Conservation (phyloP, 2,113 vertebrate genomes). For the Sprattus sprattus region DNA sequence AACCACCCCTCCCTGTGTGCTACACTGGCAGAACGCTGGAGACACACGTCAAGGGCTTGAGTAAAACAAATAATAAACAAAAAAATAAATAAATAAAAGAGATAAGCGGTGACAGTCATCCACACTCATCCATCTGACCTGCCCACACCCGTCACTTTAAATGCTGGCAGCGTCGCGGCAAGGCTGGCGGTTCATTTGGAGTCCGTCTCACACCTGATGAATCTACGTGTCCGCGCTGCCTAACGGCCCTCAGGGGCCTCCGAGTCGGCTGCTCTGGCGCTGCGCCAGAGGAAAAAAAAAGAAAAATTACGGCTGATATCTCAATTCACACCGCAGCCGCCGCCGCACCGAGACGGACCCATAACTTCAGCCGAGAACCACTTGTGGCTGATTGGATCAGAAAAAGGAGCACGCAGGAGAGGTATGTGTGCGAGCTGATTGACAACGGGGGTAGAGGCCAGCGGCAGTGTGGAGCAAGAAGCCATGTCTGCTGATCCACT, state of each 20-base stretch:
- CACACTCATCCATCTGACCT: not conserved
- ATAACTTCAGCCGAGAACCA: not conserved
- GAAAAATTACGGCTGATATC: not conserved
- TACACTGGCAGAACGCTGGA: not conserved
- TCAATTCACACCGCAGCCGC: not conserved
- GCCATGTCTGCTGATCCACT: not conserved
- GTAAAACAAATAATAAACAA: not conserved
- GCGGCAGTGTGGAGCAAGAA: not conserved
- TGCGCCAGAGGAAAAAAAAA: not conserved
- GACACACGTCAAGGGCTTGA: not conserved
- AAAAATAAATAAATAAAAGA: not conserved
- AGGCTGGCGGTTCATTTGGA: not conserved
- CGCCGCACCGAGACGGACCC: not conserved
- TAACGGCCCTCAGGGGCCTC: not conserved
- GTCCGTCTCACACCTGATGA: conserved; percentile 11
- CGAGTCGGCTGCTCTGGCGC: not conserved
- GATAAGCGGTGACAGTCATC: not conserved
- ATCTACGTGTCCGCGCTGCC: not conserved
- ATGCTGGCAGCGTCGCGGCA: not conserved
- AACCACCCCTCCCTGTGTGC: not conserved
- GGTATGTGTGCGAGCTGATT: not conserved
- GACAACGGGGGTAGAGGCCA: not conserved
- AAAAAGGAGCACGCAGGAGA: not conserved
- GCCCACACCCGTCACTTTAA: not conserved
- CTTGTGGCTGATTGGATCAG: conserved; percentile 12